phyloP scores from a whole-genome alignment of 2,113 vertebrate genomes.

The Pachypanchax playfairii region DNA sequence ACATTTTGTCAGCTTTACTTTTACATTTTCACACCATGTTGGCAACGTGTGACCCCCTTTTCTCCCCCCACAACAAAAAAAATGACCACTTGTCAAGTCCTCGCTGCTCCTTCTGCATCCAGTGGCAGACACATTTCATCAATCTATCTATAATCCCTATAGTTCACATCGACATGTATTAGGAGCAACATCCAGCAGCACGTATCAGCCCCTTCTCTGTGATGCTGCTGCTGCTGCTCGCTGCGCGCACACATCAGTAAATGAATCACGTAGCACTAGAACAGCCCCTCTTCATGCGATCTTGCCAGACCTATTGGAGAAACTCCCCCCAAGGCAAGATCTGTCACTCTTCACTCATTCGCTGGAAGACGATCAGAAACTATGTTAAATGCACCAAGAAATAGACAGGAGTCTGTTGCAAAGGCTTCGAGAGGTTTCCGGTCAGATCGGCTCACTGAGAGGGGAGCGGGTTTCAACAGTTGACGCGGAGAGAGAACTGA shows the following conservation, averaged over 20 bases:
- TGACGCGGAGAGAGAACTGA: slow-evolving; percentile 74
- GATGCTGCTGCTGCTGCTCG: slow-evolving; percentile 60
- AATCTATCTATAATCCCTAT: slow-evolving; percentile 62
- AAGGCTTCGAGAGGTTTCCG: slow-evolving; percentile 82
- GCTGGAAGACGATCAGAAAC: slow-evolving; percentile 90
- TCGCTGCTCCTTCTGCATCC: slow-evolving; percentile 27
- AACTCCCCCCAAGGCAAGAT: slow-evolving; percentile 77
- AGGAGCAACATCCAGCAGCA: slow-evolving; percentile 68
- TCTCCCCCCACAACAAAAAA: neutral
- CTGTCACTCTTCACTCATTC: slow-evolving; percentile 83
- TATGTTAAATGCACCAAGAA: slow-evolving; percentile 95
- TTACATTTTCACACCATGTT: slow-evolving; percentile 30
- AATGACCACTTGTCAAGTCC: slow-evolving; percentile 60
- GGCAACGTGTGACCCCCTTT: slow-evolving; percentile 35
- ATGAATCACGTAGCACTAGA: slow-evolving; percentile 80
- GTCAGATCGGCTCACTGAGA: slow-evolving; percentile 78
- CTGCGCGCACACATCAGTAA: slow-evolving; percentile 79
- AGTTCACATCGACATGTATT: slow-evolving; percentile 65
- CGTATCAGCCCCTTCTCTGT: slow-evolving; percentile 36
- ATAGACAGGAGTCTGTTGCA: slow-evolving; percentile 76
- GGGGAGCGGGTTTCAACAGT: slow-evolving; percentile 75
- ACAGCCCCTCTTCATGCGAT: slow-evolving; percentile 80
- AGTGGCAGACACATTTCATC: slow-evolving; percentile 51
- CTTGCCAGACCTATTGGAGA: slow-evolving; percentile 72
- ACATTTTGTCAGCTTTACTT: slow-evolving; percentile 45